Base-by-base conservation (phyloP, 2,113 vertebrate species). In the Aegithalos caudatus region DNA sequence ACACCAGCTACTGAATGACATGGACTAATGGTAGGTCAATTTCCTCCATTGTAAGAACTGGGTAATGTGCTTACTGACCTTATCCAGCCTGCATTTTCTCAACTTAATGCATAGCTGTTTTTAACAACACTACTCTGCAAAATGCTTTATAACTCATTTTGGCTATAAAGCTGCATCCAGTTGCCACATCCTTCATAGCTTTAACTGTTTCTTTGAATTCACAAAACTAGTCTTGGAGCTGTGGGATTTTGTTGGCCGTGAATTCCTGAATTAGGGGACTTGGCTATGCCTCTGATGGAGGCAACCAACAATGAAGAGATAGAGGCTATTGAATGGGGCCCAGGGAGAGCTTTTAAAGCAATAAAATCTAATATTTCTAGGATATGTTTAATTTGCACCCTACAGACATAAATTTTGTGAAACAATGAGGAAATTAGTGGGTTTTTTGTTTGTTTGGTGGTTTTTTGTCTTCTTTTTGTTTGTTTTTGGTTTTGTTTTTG, bases 71-170 rank as follows among this genome's bases (percentile, higher is more conserved):
- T 1, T 8, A 57, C 70, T 84, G 91, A 89, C 81, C 89, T 87
- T 79, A 89, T 71, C 79, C 93, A 96, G 84, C 87, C 81, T 37
- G 58, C 48, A 27, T n/a, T 92, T 94, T 95, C 91, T 94, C 95
- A 94, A 62, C 80, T 86, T 89, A 94, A 42, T 65, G 44, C 22
- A 24, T 10, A 28, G 57, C 81, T 97, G 92, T 97, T 96, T 97
- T 97, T 95, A 96, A 96, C 91, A 95, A 94, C 78, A 95, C 83
- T 86, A 85, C 48, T 81, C 88, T 94, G 65, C 86, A 94, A 90
- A 88, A 89, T 85, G 86, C 95, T 97, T 96, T 96, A 60, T 92
- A 96, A 96, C 80, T 64, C 51, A 27, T 82, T 94, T 95, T 94
- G 91, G 89, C 84, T 92, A 90, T 92, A 91, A 84, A 53, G 42